phyloP scores from a whole-genome alignment of 2,888 invertebrate species.

The Meteorus colon region DNA sequence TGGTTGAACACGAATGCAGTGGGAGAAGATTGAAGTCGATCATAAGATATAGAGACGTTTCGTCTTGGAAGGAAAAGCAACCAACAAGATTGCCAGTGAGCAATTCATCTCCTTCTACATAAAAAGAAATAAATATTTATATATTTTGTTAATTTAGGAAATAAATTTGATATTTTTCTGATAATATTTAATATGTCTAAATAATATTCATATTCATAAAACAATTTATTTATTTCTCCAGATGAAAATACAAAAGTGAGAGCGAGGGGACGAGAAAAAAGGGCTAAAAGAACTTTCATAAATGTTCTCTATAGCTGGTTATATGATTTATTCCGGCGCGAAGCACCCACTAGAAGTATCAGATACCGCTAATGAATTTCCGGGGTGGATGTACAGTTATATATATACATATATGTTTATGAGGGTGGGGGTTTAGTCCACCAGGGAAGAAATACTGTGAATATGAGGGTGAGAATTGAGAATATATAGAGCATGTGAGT shows the following conservation, averaged over 20 bases:
- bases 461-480: slow-evolving; percentile 40
- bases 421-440: slow-evolving; percentile 33
- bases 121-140: not conserved
- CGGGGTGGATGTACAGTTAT: slow-evolving; percentile 27
- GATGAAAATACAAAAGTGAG: not conserved
- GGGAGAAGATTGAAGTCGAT: slow-evolving; percentile 64
- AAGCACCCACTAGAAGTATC: slow-evolving; percentile 71
- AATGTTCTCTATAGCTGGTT: slow-evolving; percentile 40
- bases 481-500: slow-evolving; percentile 6
- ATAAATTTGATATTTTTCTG: slow-evolving; percentile 9
- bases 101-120: slow-evolving; percentile 7
- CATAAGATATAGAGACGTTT: slow-evolving; percentile 56
- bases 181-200: slow-evolving; percentile 10
- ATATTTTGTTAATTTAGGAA: not conserved
- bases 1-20: slow-evolving; percentile 63
- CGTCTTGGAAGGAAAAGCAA: slow-evolving; percentile 44
- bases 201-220: slow-evolving; percentile 11
- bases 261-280: slow-evolving; percentile 34
- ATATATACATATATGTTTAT: not conserved
- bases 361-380: slow-evolving; percentile 70
- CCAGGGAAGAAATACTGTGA: slow-evolving; percentile 34
- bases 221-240: slow-evolving; percentile 21
- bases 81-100: not conserved
- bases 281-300: slow-evolving; percentile 45
- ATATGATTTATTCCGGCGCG: slow-evolving; percentile 69